These are phyloP conservation scores for Platorchestia sp. DNA, from an alignment of 1,140 invertebrate genomes.

Conservation along the genomic window DNA sequence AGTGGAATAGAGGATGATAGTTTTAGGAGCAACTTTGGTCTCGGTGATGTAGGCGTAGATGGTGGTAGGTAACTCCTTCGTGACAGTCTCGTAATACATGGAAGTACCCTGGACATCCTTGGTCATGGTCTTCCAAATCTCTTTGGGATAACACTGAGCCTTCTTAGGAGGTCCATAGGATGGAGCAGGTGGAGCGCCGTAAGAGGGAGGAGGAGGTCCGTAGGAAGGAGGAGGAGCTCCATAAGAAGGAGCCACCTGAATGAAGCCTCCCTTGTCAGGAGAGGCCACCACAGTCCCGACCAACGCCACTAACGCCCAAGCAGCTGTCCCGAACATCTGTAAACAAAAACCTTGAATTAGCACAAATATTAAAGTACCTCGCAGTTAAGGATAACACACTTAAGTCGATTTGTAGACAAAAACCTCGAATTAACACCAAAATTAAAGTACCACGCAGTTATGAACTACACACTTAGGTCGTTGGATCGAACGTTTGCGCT, in stretches of 20 bases:
- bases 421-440: too few species aligned
- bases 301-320: slow-evolving; percentile 64
- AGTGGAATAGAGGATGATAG: slow-evolving; percentile 66
- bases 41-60: slow-evolving; percentile 67
- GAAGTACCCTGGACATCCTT: slow-evolving; percentile 66
- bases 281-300: slow-evolving; percentile 54
- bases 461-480: too few species aligned
- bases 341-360: not conserved
- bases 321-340: slow-evolving; percentile 67
- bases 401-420: not conserved
- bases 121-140: slow-evolving; percentile 66
- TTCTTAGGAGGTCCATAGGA: slow-evolving; percentile 60
- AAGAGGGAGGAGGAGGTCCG: slow-evolving; percentile 57
- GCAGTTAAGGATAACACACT: not conserved
- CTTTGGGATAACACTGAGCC: slow-evolving; percentile 64
- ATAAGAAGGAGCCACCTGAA: slow-evolving; percentile 63
- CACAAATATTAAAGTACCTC: not conserved
- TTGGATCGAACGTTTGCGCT: too few species aligned
- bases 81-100: slow-evolving; percentile 61
- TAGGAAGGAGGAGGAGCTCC: slow-evolving; percentile 57
- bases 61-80: slow-evolving; percentile 62
- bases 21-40: slow-evolving; percentile 65
- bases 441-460: too few species aligned
- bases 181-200: slow-evolving; percentile 57
- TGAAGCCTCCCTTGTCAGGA: slow-evolving; percentile 63